These are phyloP conservation scores for Syrphus vitripennis DNA, from an alignment of 2,888 invertebrate genomes.

Conservation along the genomic window DNA sequence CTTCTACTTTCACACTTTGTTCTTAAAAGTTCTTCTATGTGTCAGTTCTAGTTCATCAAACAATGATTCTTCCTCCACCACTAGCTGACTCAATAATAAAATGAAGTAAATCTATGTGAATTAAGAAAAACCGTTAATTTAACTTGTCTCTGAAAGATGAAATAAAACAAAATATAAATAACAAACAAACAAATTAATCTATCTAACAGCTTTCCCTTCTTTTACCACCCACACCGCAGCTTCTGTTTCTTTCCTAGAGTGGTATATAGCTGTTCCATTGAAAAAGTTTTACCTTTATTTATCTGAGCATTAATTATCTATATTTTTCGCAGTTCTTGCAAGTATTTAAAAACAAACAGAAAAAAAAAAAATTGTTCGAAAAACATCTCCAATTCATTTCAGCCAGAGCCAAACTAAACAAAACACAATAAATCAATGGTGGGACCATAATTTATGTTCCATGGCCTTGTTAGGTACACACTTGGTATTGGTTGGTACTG, in stretches of 20 bases:
- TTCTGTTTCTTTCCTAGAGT: neutral
- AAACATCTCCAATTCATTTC: conserved; percentile 55
- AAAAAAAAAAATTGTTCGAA: conserved; percentile 18
- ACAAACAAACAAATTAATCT: conserved; percentile 20
- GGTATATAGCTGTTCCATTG: neutral
- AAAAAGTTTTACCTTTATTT: conserved; percentile 45
- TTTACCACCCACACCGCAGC: neutral
- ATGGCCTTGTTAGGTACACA: conserved; percentile 32
- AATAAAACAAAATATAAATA: neutral
- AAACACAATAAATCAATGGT: conserved; percentile 58
- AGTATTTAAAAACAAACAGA: conserved; percentile 36
- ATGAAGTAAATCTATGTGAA: neutral
- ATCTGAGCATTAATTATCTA: conserved; percentile 56
- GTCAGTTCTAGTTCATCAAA: neutral
- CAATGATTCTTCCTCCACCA: neutral
- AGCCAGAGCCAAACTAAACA: conserved; percentile 41
- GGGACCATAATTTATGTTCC: conserved; percentile 55
- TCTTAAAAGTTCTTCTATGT: too few relatives aligned
- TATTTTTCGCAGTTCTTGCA: conserved; percentile 43
- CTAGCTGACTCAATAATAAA: neutral
- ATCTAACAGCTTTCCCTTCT: neutral
- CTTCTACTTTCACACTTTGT: too few relatives aligned
- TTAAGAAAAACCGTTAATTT: neutral
- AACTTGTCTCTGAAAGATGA: neutral
- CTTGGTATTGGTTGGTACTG: neutral